Base-by-base conservation (phyloP, 2,888 invertebrate species). In the Papilio elwesi region DNA sequence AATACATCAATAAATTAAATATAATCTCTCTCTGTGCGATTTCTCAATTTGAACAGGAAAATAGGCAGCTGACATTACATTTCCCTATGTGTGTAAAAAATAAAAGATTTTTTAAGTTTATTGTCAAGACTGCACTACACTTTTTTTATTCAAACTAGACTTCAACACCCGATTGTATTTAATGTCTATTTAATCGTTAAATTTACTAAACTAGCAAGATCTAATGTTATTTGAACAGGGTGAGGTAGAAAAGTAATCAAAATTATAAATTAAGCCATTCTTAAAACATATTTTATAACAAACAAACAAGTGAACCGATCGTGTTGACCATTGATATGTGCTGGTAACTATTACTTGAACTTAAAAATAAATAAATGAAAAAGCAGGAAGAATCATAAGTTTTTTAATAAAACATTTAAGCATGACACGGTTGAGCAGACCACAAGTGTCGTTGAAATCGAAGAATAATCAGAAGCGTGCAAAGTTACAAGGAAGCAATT, bases 401-500 rank as follows among this genome's bases (percentile, higher is more conserved):
- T 2, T 26, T 26, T 26, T 26, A 26, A 1, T 1, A 26, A 64
- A 70, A 53, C 48, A 16, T 69, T 62, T 49, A 43, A 70, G 6
- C 10, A 10, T 47, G 52, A 69, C 62, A 63, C 63, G 63, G 53
- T 63, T 53, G 63, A 53, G n/a, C 48, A 64, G 55, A 70, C 63
- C 63, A n/a, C 51, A 38, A n/a, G 57, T 43, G 38, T 38, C 64
- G 70, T 70, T 70, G 43, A 48, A 70, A 36, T 59, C 36, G 59
- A 59, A 68, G 55, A 74, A 52, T 53, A 51, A 49, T 59, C 48
- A 69, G 73, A 64, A 68, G 36, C 57, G 43, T 64, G 69, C 38
- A 73, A 59, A 63, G 55, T 55, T 43, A 68, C 66, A 75, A 66
- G 65, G 70, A 74, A 66, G 52, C 68, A 65, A 51, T 73, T 62